phyloP scores from a whole-genome alignment of 2,888 invertebrate genomes.

The Drosophila anomalata region DNA sequence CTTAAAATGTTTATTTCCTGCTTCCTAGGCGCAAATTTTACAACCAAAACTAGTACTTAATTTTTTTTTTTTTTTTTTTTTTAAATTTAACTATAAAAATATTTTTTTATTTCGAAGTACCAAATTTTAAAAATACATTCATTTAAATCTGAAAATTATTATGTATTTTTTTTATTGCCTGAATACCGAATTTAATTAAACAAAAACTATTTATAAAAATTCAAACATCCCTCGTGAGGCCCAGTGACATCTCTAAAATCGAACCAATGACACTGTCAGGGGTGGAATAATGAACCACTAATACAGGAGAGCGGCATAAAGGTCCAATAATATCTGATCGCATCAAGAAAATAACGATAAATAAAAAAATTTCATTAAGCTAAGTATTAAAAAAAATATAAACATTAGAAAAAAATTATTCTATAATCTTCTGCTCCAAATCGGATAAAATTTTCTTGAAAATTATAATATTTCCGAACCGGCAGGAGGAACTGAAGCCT shows the following conservation, averaged over 20 bases:
- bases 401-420: neutral
- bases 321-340: neutral
- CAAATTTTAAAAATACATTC: no score
- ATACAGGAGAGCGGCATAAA: neutral
- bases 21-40: neutral
- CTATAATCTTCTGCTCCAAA: no score
- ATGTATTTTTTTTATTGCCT: neutral
- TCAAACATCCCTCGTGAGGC: neutral
- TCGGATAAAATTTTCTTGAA: neutral
- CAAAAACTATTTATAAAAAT: neutral
- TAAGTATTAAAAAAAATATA: neutral
- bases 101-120: no score
- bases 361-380: no score
- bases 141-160: neutral
- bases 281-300: neutral
- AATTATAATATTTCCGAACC: neutral
- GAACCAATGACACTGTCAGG: conserved; percentile 18
- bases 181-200: neutral
- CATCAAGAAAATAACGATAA: no score
- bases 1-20: no score
- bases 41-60: no score
- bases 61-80: no score
- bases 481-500: neutral
- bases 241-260: neutral
- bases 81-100: neutral